phyloP scores from a whole-genome alignment of 2,888 invertebrate genomes.

The Diplazon laetatorius region DNA sequence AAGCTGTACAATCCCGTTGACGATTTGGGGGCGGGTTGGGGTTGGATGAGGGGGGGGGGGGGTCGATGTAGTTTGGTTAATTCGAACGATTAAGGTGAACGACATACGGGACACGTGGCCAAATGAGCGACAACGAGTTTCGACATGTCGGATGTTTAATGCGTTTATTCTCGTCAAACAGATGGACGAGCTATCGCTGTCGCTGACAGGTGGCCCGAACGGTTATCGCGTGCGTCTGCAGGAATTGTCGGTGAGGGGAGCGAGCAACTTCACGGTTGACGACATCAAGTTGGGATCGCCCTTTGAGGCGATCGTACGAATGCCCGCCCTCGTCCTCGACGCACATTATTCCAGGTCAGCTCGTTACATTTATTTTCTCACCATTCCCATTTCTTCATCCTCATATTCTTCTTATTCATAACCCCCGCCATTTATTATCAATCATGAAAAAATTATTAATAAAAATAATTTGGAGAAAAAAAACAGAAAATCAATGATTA shows the following conservation, averaged over 20 bases:
- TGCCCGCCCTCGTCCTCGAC: constrained; percentile 87
- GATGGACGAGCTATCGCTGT: constrained; percentile 84
- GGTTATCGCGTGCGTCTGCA: constrained; percentile 83
- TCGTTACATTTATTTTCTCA: constrained; percentile 11
- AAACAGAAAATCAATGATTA: no score
- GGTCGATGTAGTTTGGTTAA: constrained; percentile 8
- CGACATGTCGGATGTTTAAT: constrained; percentile 23
- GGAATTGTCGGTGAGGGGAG: constrained; percentile 82
- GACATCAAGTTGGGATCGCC: constrained; percentile 85
- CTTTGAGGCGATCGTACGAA: constrained; percentile 86
- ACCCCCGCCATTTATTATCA: no score
- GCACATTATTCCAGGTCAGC: constrained; percentile 85
- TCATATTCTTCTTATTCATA: no score
- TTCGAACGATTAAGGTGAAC: constrained; percentile 30
- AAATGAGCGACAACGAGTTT: constrained; percentile 26
- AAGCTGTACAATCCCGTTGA: not conserved
- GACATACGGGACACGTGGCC: constrained; percentile 42
- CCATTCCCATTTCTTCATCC: no score
- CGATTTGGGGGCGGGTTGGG: no score
- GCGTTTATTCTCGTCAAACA: constrained; percentile 68
- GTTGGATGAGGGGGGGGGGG: no score
- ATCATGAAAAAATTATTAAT: no score
- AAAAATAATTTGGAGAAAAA: no score
- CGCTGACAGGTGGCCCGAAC: constrained; percentile 83
- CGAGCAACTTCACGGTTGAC: constrained; percentile 83